These are phyloP conservation scores for Anoplius nigerrimus DNA, from an alignment of 2,888 invertebrate genomes.

Conservation along the genomic window DNA sequence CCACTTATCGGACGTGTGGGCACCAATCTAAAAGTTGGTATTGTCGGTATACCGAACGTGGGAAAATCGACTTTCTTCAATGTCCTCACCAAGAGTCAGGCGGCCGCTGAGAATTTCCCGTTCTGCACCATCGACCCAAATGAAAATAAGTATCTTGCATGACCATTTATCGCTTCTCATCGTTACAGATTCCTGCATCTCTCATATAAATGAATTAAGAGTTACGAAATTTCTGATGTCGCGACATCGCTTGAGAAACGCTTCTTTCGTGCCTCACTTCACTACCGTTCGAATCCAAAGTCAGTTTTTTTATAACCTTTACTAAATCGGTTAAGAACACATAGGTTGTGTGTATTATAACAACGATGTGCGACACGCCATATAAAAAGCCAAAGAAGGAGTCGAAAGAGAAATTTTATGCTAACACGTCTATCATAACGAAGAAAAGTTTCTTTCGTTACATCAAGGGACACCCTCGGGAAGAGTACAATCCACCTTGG, in stretches of 20 bases:
- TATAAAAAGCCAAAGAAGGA: background rate
- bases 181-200: too few relatives aligned
- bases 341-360: background rate
- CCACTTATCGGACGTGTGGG: constrained; percentile 96
- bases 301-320: too few relatives aligned
- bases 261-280: too few relatives aligned
- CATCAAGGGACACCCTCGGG: constrained; percentile 51
- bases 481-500: constrained; percentile 24
- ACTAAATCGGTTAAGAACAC: too few relatives aligned
- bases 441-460: constrained; percentile 59
- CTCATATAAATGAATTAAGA: too few relatives aligned
- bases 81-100: constrained; percentile 97
- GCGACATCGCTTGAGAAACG: too few relatives aligned
- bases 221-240: too few relatives aligned
- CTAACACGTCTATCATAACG: constrained; percentile 58
- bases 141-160: constrained; percentile 94
- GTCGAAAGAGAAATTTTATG: constrained; percentile 12
- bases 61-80: constrained; percentile 99
- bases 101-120: constrained; percentile 98
- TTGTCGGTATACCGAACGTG: constrained; percentile 97
- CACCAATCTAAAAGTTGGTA: constrained; percentile 96
- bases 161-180: too few relatives aligned
- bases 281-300: too few relatives aligned
- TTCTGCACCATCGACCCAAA: constrained; percentile 99
- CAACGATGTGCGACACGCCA: constrained; percentile 17